These are phyloP conservation scores for Biston stratarius DNA, from an alignment of 2,888 invertebrate genomes.

Conservation along the genomic window DNA sequence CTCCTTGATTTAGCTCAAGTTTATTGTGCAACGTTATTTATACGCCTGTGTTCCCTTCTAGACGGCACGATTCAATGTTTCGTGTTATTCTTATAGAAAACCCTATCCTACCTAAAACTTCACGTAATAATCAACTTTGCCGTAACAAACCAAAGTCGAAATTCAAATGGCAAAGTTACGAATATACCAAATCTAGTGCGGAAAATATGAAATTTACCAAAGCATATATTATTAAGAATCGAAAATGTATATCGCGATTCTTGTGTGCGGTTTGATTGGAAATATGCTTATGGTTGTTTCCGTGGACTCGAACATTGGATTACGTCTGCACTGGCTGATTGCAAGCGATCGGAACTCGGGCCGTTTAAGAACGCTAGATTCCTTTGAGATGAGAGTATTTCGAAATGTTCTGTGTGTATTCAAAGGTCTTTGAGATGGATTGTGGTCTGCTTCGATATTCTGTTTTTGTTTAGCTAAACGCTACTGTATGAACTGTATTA, in stretches of 20 bases:
- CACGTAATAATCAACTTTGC: slow-evolving; percentile 42
- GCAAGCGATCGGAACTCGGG: slow-evolving; percentile 48
- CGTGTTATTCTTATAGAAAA: slow-evolving; percentile 42
- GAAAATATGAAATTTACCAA: slow-evolving; percentile 65
- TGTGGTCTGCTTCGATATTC: neutral
- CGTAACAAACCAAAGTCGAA: fast-evolving
- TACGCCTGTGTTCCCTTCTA: slow-evolving; percentile 73
- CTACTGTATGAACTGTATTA: neutral
- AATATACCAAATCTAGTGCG: slow-evolving; percentile 41
- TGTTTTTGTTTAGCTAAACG: neutral
- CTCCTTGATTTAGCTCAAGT: slow-evolving; percentile 83
- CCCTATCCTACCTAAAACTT: slow-evolving; percentile 34
- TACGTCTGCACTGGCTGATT: slow-evolving; percentile 71
- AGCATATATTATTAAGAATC: slow-evolving; percentile 83
- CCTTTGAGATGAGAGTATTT: slow-evolving; percentile 21
- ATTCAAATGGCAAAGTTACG: slow-evolving; percentile 15
- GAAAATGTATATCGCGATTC: slow-evolving; percentile 71
- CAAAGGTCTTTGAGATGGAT: slow-evolving; percentile 4
- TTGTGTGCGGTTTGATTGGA: slow-evolving; percentile 79
- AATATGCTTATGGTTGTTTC: slow-evolving; percentile 78
- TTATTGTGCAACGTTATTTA: slow-evolving; percentile 85
- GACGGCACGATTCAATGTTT: slow-evolving; percentile 67
- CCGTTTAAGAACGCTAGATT: slow-evolving; percentile 25
- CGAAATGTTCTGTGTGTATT: neutral
- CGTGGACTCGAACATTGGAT: slow-evolving; percentile 65